These are phyloP conservation scores for Acronicta psi DNA, from an alignment of 2,888 invertebrate genomes.

Conservation along the genomic window DNA sequence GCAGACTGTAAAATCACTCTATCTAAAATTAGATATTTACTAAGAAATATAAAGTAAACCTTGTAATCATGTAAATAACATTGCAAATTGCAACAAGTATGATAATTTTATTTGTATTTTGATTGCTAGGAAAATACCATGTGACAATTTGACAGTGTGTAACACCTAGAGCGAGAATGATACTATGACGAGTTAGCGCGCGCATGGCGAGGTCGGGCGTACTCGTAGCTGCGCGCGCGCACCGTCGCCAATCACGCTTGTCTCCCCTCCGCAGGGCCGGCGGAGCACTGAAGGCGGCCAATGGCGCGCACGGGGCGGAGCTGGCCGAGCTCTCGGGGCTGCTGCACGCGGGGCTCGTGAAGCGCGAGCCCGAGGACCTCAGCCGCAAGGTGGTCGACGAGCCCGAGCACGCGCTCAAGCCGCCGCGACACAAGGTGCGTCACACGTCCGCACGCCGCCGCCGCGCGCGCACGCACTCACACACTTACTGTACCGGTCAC, in stretches of 20 bases:
- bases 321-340: constrained; percentile 90
- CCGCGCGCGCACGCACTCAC: constrained; percentile 88
- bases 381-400: constrained; percentile 91
- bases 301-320: constrained; percentile 92
- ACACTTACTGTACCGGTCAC: constrained; percentile 87
- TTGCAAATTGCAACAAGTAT: constrained; percentile 61
- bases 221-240: constrained; percentile 78
- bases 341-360: constrained; percentile 92
- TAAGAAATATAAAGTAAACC: constrained; percentile 48
- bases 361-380: constrained; percentile 95
- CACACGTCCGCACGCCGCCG: constrained; percentile 88
- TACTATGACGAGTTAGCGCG: constrained; percentile 74
- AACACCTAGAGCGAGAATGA: constrained; percentile 72
- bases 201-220: constrained; percentile 71
- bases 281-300: constrained; percentile 90
- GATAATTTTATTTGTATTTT: constrained; percentile 67
- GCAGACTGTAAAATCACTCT: constrained; percentile 46
- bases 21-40: constrained; percentile 45
- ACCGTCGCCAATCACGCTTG: constrained; percentile 82
- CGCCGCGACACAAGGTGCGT: constrained; percentile 91
- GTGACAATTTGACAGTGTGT: constrained; percentile 69
- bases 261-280: constrained; percentile 91
- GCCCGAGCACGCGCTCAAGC: constrained; percentile 90
- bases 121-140: constrained; percentile 64
- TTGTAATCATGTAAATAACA: constrained; percentile 60